Evolutionary conservation across 2,888 invertebrate genomes (phyloP).

Genomic region (Listrodromus nycthemerus): DNA sequence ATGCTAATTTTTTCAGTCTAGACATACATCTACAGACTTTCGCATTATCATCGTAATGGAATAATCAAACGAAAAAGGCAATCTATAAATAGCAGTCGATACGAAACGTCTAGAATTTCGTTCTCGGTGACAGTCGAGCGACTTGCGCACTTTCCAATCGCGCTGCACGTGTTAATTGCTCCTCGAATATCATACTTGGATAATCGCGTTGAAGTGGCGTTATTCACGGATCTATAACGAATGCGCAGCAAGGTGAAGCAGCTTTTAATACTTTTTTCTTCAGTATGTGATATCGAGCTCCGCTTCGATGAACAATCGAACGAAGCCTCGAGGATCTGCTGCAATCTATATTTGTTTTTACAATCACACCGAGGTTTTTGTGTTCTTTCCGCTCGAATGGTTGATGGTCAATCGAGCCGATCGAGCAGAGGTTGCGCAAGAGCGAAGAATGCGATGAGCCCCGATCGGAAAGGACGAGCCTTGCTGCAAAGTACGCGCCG

Average conservation of each 20-base stretch:
- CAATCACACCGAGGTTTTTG: constrained; percentile 4
- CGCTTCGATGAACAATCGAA: neutral
- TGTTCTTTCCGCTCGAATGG: constrained; percentile 37
- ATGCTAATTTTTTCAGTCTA: neutral
- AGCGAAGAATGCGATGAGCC: constrained; percentile 42
- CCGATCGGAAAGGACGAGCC: constrained; percentile 50
- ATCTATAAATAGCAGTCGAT: constrained; percentile 1
- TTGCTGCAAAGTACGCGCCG: constrained; percentile 1
- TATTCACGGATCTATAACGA: neutral
- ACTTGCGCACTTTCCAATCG: constrained; percentile 20
- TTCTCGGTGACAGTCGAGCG: constrained; percentile 3
- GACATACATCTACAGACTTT: constrained; percentile 7
- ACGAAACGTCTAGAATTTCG: constrained; percentile 8
- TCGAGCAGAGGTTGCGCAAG: constrained; percentile 41
- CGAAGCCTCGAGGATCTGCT: constrained; percentile 12
- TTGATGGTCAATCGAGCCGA: constrained; percentile 35
- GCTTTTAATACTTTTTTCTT: constrained; percentile 7
- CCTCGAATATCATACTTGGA: neutral
- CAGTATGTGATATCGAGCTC: neutral
- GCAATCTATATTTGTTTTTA: constrained; percentile 14
- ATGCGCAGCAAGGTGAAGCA: neutral
- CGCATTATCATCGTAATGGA: constrained; percentile 36
- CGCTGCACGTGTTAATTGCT: constrained; percentile 15
- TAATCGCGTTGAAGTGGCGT: constrained; percentile 28
- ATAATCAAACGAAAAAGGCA: constrained; percentile 1